Base-by-base conservation (phyloP, 2,797 vertebrate species). In the Cebuella pygmaea region DNA sequence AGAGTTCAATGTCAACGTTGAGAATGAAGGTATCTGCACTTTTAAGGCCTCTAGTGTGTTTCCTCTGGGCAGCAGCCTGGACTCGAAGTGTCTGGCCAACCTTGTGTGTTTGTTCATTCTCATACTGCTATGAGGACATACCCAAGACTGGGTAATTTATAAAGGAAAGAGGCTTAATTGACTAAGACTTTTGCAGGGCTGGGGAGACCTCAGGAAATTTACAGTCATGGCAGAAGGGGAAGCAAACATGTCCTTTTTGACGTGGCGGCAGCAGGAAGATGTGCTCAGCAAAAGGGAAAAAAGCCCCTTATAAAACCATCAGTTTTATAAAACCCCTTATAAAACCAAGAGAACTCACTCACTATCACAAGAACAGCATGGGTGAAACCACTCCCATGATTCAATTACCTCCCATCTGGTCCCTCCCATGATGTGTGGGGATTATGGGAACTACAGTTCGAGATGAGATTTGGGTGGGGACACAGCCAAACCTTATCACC, bases 1-100 rank as follows among this genome's bases (percentile, higher is more conserved):
- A 33, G 70, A 74, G 50, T 6, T 24, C 27, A 1, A 12, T 2
- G 7, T 52, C 24, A 20, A 17, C 2, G 3, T 1, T 0, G 13
- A 52, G n/a, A 39, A 48, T 72, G 72, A 87, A 50, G 48, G 33
- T 36, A 33, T 30, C 24, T 57, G 19, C 5, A 76, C 8, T 81
- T 64, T 81, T 12, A 8, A 82, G 46, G 30, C 0, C 50, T 74
- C 70, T 27, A 10, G 8, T 20, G 4, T 24, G 5, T 57, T 85
- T 41, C 82, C 30, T 67, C 11, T 36, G 90, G 74, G 78, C 33
- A 46, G 59, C 46, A 79, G 13, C 44, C 39, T 57, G 57, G 50
- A 41, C 72, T 88, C 80, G 36, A 19, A 52, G 27, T 17, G 17
- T 61, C 52, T 22, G 26, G 20, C 78, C 74, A 41, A 22, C 27